phyloP scores from a whole-genome alignment of 2,113 vertebrate genomes.

The Tachysurus fulvidraco region DNA sequence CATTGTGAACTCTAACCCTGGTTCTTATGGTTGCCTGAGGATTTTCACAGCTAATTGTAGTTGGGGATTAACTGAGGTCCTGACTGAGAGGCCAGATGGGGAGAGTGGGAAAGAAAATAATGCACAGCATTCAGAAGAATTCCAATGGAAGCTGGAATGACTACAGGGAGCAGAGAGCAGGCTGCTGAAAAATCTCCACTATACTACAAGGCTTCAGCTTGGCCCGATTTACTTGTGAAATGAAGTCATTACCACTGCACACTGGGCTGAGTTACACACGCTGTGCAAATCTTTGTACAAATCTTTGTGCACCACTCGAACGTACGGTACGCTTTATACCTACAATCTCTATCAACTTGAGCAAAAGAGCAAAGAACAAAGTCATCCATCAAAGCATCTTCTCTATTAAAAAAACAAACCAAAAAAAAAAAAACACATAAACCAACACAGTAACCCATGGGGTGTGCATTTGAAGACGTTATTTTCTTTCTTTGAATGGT shows the following conservation, averaged over 20 bases:
- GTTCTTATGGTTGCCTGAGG: neutral
- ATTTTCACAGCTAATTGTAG: conserved; percentile 40
- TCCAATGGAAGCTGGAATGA: conserved; percentile 24
- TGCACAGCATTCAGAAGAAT: neutral
- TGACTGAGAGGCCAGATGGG: conserved; percentile 35
- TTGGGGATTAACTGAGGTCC: conserved; percentile 31
- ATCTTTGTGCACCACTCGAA: neutral
- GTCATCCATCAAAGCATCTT: conserved; percentile 38
- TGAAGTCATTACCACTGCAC: conserved; percentile 4
- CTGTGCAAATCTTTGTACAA: neutral
- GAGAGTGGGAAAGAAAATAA: neutral
- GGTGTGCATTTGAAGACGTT: conserved; percentile 47
- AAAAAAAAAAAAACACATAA: neutral
- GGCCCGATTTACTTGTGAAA: conserved; percentile 20
- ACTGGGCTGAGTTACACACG: neutral
- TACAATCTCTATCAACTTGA: conserved; percentile 25
- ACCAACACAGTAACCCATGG: conserved; percentile 36
- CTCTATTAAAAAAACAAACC: conserved; percentile 11
- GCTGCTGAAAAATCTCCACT: neutral
- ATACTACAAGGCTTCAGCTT: conserved; percentile 4
- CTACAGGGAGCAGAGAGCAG: conserved; percentile 3
- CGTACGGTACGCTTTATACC: neutral
- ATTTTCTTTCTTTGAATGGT: conserved; percentile 31
- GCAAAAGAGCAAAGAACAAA: conserved; percentile 20
- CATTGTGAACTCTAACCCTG: neutral